These are phyloP conservation scores for Allophyes oxyacanthae DNA, from an alignment of 2,888 invertebrate genomes.

Conservation along the genomic window DNA sequence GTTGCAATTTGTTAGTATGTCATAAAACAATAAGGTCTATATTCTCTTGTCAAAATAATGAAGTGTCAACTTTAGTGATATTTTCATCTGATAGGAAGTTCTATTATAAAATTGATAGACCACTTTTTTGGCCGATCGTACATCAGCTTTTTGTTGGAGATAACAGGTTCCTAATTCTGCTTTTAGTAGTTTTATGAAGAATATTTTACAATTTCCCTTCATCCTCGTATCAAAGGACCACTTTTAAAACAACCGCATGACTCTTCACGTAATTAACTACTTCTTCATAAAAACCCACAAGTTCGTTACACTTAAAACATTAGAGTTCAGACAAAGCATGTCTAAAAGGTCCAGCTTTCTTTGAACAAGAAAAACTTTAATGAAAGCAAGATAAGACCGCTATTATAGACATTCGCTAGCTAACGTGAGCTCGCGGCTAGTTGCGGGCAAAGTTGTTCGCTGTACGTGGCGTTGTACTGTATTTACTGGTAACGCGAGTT, in stretches of 20 bases:
- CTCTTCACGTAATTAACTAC: slow-evolving; percentile 12
- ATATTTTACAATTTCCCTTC: not conserved
- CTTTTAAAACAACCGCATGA: not conserved
- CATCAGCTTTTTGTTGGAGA: too few species aligned
- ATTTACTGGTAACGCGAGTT: slow-evolving; percentile 25
- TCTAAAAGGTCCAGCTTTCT: slow-evolving; percentile 22
- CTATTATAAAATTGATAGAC: too few species aligned
- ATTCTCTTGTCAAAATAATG: too few species aligned
- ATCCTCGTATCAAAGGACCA: not conserved
- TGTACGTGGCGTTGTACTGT: slow-evolving; percentile 21
- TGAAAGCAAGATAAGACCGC: slow-evolving; percentile 55
- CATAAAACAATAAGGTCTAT: too few species aligned
- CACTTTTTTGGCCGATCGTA: too few species aligned
- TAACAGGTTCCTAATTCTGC: too few species aligned
- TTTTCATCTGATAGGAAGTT: too few species aligned
- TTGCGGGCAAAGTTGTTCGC: slow-evolving; percentile 39
- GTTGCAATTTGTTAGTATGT: too few species aligned
- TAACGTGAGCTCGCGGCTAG: slow-evolving; percentile 23
- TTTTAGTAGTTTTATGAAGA: not conserved
- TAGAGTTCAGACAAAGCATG: slow-evolving; percentile 43
- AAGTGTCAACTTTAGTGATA: too few species aligned
- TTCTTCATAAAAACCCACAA: slow-evolving; percentile 15
- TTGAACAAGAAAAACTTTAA: slow-evolving; percentile 50
- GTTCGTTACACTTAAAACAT: slow-evolving; percentile 26
- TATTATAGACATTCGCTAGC: slow-evolving; percentile 45